Evolutionary conservation across 2,797 vertebrate genomes (phyloP), one percentile per base, ranked within the genome.

Genomic region (Phalanger gymnotis): DNA sequence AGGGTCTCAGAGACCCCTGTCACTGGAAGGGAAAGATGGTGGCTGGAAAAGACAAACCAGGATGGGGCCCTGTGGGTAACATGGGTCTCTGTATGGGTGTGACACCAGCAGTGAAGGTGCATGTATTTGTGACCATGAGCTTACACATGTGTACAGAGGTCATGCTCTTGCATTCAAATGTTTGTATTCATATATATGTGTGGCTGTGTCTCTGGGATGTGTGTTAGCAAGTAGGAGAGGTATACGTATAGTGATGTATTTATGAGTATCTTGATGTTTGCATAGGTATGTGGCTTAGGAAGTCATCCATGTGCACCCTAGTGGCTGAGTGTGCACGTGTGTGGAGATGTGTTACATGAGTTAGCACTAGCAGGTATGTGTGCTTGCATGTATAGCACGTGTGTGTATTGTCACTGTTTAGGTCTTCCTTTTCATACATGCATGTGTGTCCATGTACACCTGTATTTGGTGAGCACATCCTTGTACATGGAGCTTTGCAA

Each of bases 1-100:
- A 98, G 93, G 22, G 91, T 34, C 96, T 66, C 31, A 52, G 89
- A 56, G 53, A 90, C n/a, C 66, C 30, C 47, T 51, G 55, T 5
- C 47, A 73, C 55, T 40, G 5, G 92, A 90, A 28, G 30, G 96
- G 93, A 30, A 95, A 56, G 40, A 87, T 87, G 73, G 73, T 25
- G 3, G 10, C 40, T 87, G 25, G 25, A 87, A 51, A 27, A 47
- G 95, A 90, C 0, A 52, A 61, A 40, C 54, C 40, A 13, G 7
- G 2, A 4, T 56, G 92, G 87, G 53, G 28, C 10, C 31, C 93
- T 89, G 54, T 47, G 51, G 4, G 91, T 54, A 57, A 25, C 28
- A 28, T 0, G 0, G 93, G 91, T 89, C 34, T 91, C 16, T 56
- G 51, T 51, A 31, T 14, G 52, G 3, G 0, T 61, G 19, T 66